Evolutionary conservation across 2,797 vertebrate genomes (phyloP).

Genomic region (Hemitrygon akajei): DNA sequence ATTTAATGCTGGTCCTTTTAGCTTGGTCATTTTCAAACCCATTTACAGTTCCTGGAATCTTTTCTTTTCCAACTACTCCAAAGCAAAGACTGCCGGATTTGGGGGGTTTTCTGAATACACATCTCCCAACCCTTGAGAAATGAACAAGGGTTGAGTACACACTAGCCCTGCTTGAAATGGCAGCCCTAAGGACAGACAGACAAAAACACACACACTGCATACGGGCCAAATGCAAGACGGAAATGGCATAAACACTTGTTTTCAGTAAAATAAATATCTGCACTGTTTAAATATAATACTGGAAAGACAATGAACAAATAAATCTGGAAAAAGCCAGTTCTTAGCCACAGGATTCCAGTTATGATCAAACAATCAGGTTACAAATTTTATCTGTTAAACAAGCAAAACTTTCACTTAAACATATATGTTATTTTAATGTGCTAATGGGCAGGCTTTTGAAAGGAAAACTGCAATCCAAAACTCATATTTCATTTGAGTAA

Average conservation of each 20-base stretch:
- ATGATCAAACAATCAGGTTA: not conserved
- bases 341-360: not conserved
- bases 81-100: not conserved
- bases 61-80: not conserved
- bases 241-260: not conserved
- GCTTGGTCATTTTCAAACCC: not conserved
- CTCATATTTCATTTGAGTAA: not conserved
- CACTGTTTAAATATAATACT: not conserved
- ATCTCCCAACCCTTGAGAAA: not conserved
- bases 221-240: not conserved
- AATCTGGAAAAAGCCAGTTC: not conserved
- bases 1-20: not conserved
- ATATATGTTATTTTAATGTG: not conserved
- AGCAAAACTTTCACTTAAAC: not conserved
- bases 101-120: not conserved
- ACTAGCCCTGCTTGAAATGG: not conserved
- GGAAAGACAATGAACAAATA: not conserved
- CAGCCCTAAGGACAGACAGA: not conserved
- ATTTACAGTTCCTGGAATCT: not conserved
- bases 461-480: not conserved
- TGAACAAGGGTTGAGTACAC: not conserved
- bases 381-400: not conserved
- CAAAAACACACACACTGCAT: not conserved
- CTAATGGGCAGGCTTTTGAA: not conserved
- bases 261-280: not conserved